Base-by-base conservation (phyloP, 2,888 invertebrate species). In the Gnatocerus cornutus region DNA sequence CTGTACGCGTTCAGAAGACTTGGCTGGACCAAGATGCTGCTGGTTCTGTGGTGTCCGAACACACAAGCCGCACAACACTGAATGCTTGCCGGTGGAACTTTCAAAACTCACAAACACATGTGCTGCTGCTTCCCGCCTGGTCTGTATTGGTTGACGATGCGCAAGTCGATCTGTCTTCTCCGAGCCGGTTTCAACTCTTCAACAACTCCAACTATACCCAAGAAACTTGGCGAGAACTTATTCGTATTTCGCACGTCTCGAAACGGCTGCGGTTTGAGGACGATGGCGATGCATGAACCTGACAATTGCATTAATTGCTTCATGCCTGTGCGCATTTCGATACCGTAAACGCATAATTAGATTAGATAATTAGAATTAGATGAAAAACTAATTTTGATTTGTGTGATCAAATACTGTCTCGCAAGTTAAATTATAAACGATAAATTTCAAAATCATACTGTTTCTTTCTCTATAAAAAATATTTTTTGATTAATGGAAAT, bases 31-130 rank as follows among this genome's bases (percentile, higher is more conserved):
- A 67, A 67, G 66, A 67, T 67, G 64, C 65, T 69, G 65, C 65
- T 69, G 65, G 43, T 68, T 62, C 41, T 50, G 37, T 53, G 48
- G 33, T 67, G 63, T 70, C 67, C 70, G 70, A 67, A 62, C 70
- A 56, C 66, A 70, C 70, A 67, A 70, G 67, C 56, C 70, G 70
- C 70, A 70, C 67, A 63, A 67, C 67, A 70, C 70, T 63, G 70
- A 70, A 70, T 70, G 69, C 62, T 58, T 58, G 66, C 66, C 65
- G 65, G 62, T 59, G 69, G 14, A 63, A 62, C 61, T 70, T 70
- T 67, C 67, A 67, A 70, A 70, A 61, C 61, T 70, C 69, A 45
- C 53, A 37, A 63, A 55, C 63, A 68, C 68, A 68, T 68, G 68
- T 68, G 68, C 56, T 56, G 68, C 61, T 56, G 68, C 62, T 68